phyloP scores from a whole-genome alignment of 2,113 vertebrate genomes.

The Tachycineta bicolor region DNA sequence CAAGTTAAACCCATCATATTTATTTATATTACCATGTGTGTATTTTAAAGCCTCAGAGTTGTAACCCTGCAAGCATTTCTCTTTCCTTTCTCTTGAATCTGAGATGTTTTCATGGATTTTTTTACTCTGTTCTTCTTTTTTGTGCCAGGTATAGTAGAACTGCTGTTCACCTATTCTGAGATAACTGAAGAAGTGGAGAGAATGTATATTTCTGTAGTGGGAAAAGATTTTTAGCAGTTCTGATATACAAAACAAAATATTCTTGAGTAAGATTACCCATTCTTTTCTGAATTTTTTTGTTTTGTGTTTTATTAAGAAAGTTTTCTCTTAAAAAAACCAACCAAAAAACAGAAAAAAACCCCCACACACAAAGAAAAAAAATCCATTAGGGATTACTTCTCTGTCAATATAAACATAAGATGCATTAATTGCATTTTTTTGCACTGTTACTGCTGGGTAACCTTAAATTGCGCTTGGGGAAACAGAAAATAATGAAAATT shows the following conservation, averaged over 20 bases:
- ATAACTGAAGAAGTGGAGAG: not conserved
- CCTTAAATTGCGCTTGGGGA: not conserved
- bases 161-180: not conserved
- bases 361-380: no score
- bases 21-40: not conserved
- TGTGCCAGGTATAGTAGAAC: not conserved
- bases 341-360: no score
- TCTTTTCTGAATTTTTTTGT: not conserved
- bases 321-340: not conserved
- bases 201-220: not conserved
- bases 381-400: not conserved
- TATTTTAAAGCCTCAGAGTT: not conserved
- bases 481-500: not conserved
- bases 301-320: not conserved
- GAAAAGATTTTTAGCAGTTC: not conserved
- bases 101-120: not conserved
- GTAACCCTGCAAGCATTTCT: not conserved
- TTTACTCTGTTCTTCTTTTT: not conserved
- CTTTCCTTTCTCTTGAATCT: not conserved
- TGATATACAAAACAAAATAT: rapidly evolving
- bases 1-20: not conserved
- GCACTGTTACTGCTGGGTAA: not conserved
- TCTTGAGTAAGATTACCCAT: not conserved
- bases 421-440: not conserved
- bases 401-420: rapidly evolving